Conservation (phyloP, 2,113 vertebrate species). For the Forbesichthys papilliferus region DNA sequence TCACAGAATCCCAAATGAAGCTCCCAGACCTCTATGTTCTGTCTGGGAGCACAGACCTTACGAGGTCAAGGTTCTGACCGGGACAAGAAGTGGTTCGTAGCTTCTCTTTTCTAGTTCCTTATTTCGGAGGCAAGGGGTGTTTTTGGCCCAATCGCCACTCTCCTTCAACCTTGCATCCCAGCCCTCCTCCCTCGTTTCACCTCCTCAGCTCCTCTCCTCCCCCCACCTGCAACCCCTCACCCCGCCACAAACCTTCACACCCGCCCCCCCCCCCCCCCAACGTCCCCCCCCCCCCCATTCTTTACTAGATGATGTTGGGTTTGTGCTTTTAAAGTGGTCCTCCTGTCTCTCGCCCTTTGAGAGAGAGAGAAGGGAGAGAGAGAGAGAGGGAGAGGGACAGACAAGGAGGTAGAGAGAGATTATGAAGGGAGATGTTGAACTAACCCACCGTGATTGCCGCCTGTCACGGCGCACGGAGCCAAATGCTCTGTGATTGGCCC, state of each 20-base stretch:
- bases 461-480: slow-evolving; percentile 76
- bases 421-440: slow-evolving; percentile 78
- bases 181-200: slow-evolving; percentile 9
- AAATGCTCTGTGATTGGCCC: slow-evolving; percentile 80
- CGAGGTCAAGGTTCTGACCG: too few species aligned
- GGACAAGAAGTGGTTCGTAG: background rate
- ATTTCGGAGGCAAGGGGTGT: slow-evolving; percentile 29
- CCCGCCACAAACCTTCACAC: slow-evolving; percentile 13
- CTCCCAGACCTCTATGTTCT: too few species aligned
- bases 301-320: slow-evolving; percentile 19
- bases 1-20: too few species aligned
- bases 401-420: slow-evolving; percentile 71
- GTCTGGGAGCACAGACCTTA: too few species aligned
- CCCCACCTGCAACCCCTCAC: slow-evolving; percentile 38
- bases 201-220: slow-evolving; percentile 35
- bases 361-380: too few species aligned
- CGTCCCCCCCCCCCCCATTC: slow-evolving; percentile 41
- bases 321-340: slow-evolving; percentile 3
- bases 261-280: slow-evolving; percentile 37
- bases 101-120: slow-evolving; percentile 9
- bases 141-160: slow-evolving; percentile 29
- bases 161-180: background rate
- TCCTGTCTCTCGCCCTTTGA: slow-evolving; percentile 50
- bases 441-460: slow-evolving; percentile 78
- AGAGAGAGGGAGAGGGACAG: slow-evolving; percentile 69